These are phyloP conservation scores for Dicerorhinus sumatrensis DNA, from an alignment of 2,113 vertebrate species.

Conservation along the genomic window DNA sequence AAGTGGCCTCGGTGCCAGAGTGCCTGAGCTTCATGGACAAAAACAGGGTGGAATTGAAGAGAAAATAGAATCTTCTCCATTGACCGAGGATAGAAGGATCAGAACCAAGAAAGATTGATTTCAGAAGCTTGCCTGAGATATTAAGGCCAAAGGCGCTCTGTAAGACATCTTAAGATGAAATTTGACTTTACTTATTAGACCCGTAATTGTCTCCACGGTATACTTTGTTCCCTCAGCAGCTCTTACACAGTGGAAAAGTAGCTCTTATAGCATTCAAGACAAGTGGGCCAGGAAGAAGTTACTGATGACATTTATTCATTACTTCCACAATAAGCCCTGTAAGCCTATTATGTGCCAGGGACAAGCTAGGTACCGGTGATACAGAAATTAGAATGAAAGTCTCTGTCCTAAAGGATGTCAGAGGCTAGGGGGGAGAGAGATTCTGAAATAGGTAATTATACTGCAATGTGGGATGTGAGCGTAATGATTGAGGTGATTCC, in stretches of 20 bases:
- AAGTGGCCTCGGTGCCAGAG: not conserved
- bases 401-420: not conserved
- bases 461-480: not conserved
- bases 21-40: not conserved
- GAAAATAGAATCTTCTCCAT: not conserved
- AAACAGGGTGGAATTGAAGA: not conserved
- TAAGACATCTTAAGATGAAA: not conserved
- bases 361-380: not conserved
- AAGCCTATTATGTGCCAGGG: not conserved
- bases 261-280: not conserved
- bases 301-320: not conserved
- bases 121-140: not conserved
- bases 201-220: not conserved
- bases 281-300: not conserved
- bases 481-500: not conserved
- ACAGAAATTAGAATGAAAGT: not conserved
- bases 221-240: not conserved
- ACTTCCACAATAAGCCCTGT: not conserved
- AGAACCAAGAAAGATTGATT: not conserved
- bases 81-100: not conserved
- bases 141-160: not conserved
- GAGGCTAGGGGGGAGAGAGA: not conserved
- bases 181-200: not conserved
- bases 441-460: not conserved
- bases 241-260: not conserved